Base-by-base conservation (phyloP, 2,797 vertebrate species). In the Hypotaenidia okinawae region DNA sequence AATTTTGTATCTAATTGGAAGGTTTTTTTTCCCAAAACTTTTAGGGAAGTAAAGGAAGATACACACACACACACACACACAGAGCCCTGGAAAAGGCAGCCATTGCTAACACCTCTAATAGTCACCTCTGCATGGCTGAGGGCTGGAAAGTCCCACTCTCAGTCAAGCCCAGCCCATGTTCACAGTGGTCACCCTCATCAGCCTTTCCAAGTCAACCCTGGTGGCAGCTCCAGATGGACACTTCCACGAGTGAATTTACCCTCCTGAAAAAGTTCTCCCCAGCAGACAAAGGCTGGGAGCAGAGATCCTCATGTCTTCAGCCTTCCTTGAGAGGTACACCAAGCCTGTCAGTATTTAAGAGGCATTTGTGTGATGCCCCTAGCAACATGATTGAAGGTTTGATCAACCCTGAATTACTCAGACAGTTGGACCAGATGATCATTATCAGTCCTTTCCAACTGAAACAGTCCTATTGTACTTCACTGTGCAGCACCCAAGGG, bases 71-170 rank as follows among this genome's bases (percentile, higher is more conserved):
- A 41, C 39, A 13, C 39, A 41, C 5, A 37, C 13, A 45, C 43
- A 45, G 10, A 37, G 37, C 37, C 41, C 16, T 2, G 5, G 80
- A 41, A 73, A 52, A 87, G 0, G 0, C 1, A 1, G 27, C 19
- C 30, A 62, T 80, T 80, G 52, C n/a, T 78, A 61, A 10, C 2
- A 0, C 21, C 43, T 79, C 61, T 74, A 90, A 35, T 1, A 0
- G 77, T 89, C 83, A 77, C 74, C 70, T 87, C 93, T 69, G 51
- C 9, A 1, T 0, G 0, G 54, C 16, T 45, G 43, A 45, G 43
- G 6, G 9, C 28, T 62, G 47, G 39, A 84, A 69, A 0, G 0
- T 32, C 33, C 49, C 2, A 0, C 37, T 72, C 37, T 33, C 11
- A 5, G 41, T 23, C 16, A 27, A 86, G 17, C 17, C 21, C 22